These are phyloP conservation scores for Cheilosia vernalis DNA, from an alignment of 2,888 invertebrate genomes.

Conservation along the genomic window DNA sequence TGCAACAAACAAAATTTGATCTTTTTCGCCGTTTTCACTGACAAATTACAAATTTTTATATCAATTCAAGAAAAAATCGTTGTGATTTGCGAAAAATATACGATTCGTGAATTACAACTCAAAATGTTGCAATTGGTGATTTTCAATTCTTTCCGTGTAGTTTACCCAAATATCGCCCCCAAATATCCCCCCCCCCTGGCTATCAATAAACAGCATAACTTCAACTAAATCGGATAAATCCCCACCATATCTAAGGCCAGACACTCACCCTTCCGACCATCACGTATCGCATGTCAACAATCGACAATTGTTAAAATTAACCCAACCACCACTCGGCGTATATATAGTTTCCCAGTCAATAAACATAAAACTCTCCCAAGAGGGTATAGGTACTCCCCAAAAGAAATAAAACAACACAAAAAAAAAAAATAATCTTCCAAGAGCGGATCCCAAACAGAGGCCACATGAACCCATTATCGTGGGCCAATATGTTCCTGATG, in stretches of 20 bases:
- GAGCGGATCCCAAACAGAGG: conserved; percentile 48
- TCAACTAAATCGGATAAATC: neutral
- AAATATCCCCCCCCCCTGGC: too few species aligned
- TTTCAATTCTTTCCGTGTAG: too few species aligned
- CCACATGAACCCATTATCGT: conserved; percentile 74
- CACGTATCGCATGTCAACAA: conserved; percentile 34
- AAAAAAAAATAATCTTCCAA: conserved; percentile 13
- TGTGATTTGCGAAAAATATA: too few species aligned
- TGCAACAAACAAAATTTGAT: too few species aligned
- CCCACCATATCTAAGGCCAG: neutral
- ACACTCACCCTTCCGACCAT: neutral
- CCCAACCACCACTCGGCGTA: conserved; percentile 44
- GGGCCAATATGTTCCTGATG: conserved; percentile 75
- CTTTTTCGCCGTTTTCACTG: too few species aligned
- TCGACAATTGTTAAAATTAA: conserved; percentile 56
- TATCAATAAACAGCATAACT: too few species aligned
- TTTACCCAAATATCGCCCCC: too few species aligned
- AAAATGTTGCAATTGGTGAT: too few species aligned
- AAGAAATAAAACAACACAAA: conserved; percentile 5
- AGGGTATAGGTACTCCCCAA: conserved; percentile 41
- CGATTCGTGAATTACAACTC: too few species aligned
- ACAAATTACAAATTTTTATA: too few species aligned
- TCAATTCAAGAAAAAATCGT: too few species aligned
- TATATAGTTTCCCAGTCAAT: conserved; percentile 61
- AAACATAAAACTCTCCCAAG: conserved; percentile 69